Base-by-base conservation (phyloP, 1,140 invertebrate genomes). In the Trissolcus basalis region DNA sequence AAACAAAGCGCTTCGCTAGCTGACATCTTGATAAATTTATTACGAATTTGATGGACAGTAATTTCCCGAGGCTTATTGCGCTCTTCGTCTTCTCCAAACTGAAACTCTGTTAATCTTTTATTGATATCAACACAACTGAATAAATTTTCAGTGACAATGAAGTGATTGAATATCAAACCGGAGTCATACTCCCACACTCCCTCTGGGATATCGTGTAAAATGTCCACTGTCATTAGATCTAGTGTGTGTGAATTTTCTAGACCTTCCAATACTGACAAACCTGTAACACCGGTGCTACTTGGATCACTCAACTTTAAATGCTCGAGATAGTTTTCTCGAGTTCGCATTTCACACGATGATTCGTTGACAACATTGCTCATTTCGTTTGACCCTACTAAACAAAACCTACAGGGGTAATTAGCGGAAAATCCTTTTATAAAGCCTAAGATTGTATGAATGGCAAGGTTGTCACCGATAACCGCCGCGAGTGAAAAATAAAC, bases 391-490 rank as follows among this genome's bases (percentile, higher is more conserved):
- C 35, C 32, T 19, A 71, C 63, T n/a, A 70, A 45, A 61, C 73
- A 79, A 19, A 73, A 27, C 45, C 67, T 54, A 33, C 73, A 79
- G 15, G 48, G 39, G 7, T 58, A 50, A 50, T 70, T 67, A 0
- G 44, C 14, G 27, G 5, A 10, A 36, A 79, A 79, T 63, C 69
- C 67, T 60, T 44, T 14, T 1, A 64, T 14, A 11, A 70, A 74
- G 39, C 69, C 77, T 16, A 73, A 58, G 13, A 79, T 69, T 44
- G 39, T 19, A 55, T 79, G 67, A 9, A 60, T 16, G 1, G 43
- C 72, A 9, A 76, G 49, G 19, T 69, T 76, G 35, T 69, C 72
- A 2, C 72, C 65, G 56, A 76, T 55, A 9, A 60, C 48, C n/a
- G 39, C 65, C 15, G 53, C 50, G n/a, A 68, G 54, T 14, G 35